A percentile compares a stretch with the other conserved stretches of the same genome.
Evolutionary conservation across 2,113 vertebrate genomes (phyloP).

Genomic region (Lucifuga dentata): DNA sequence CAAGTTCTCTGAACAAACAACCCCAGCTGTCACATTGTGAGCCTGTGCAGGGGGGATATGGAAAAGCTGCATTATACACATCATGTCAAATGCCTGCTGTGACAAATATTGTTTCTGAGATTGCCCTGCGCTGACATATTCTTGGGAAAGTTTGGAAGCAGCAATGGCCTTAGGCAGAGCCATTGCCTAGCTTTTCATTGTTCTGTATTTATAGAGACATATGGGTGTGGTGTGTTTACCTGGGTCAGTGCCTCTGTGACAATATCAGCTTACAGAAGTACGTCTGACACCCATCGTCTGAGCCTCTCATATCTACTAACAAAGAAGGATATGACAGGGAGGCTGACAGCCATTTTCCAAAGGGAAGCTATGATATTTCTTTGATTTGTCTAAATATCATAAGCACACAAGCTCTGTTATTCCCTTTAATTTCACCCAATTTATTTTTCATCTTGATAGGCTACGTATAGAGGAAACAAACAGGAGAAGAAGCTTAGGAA

Average conservation of each 20-base stretch:
- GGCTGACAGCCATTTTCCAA: not conserved
- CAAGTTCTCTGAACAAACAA: slow-evolving; percentile 57
- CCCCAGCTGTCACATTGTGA: slow-evolving; percentile 60
- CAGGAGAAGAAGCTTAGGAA: slow-evolving; percentile 36
- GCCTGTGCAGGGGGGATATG: slow-evolving; percentile 47
- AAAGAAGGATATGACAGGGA: not conserved
- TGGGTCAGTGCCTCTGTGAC: not conserved
- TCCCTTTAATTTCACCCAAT: too few species aligned
- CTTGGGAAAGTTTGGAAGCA: slow-evolving; percentile 26
- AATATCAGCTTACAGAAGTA: not conserved
- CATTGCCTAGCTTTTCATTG: not conserved
- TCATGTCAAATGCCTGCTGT: slow-evolving; percentile 35
- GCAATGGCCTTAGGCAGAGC: slow-evolving; percentile 17
- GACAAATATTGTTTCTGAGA: slow-evolving; percentile 53
- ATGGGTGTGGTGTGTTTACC: slow-evolving; percentile 20
- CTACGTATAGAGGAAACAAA: slow-evolving; percentile 39
- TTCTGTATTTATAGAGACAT: not conserved
- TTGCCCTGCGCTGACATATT: slow-evolving; percentile 25
- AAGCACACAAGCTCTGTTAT: too few species aligned
- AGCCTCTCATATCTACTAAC: not conserved
- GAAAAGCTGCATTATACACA: slow-evolving; percentile 51
- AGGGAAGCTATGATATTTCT: slow-evolving; percentile 5
- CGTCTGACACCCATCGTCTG: not conserved
- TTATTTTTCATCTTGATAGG: not conserved
- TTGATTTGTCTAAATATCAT: not conserved